Evolutionary conservation across 2,113 vertebrate species (phyloP), one percentile per base, ranked within the genome.

Genomic region (Catharus fuscescens): DNA sequence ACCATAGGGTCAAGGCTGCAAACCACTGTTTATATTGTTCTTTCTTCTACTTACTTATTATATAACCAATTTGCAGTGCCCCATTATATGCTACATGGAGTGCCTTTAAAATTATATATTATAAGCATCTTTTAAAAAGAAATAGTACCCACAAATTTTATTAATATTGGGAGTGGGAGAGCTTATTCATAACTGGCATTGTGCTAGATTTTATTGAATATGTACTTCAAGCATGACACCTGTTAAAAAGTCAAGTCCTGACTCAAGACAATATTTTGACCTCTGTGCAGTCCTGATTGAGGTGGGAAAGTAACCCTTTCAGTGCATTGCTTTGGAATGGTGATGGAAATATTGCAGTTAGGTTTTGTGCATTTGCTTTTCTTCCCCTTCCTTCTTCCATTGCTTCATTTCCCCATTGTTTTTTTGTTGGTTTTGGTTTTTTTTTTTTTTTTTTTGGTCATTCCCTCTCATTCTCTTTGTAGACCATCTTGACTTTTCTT

Each of bases 21-120:
- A 97, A 94, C 94, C 92, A 95, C 90, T 92, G 74, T 87, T 96
- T 93, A 93, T 95, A 60, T 88, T 92, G 93, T 95, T 97, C 85
- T 85, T 92, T 94, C 87, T 88, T 85, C 79, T 87, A 65, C 93
- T 92, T 88, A 32, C 61, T 95, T 94, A 77, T 90, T 95, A 91
- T 78, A 74, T 94, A 96, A 93, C 79, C 71, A 74, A 34, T 94
- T 92, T 94, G 50, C 67, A 88, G 29, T 38, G 42, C 54, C 76
- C 79, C 76, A 86, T 93, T 91, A 88, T 61, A 44, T 86, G 67
- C 76, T 78, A 36, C 23, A 4, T 66, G 57, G 66, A 70, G 56
- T 86, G 64, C 81, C 90, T 90, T 91, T 94, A 86, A 92, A 95
- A 96, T 89, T 69, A 25, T 24, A 40, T 78, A 82, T 73, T 83